Conservation (phyloP, 2,113 vertebrate species). For the Oceanodroma tethys region DNA sequence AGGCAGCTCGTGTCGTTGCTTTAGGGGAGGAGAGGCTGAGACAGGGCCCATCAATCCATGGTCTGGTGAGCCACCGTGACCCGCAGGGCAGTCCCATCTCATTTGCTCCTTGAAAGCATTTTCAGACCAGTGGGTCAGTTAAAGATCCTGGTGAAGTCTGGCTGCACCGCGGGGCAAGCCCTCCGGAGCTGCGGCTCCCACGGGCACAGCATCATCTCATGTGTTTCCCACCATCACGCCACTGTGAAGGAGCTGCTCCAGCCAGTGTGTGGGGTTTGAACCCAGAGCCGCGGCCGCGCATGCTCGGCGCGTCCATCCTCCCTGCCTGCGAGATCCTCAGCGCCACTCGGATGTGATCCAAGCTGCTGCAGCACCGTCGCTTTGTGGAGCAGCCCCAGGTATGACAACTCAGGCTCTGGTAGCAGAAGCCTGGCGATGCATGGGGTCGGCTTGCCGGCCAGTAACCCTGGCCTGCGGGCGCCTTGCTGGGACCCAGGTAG, state of each 20-base stretch:
- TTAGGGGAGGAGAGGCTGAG: neutral
- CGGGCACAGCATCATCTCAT: accelerated
- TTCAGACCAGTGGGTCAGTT: neutral
- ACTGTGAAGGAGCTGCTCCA: neutral
- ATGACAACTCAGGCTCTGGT: accelerated
- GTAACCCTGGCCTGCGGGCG: accelerated
- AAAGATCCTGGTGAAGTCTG: neutral
- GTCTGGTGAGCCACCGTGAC: accelerated
- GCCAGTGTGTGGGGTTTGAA: accelerated
- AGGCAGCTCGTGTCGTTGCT: neutral
- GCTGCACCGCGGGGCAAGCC: neutral
- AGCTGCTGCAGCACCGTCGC: neutral
- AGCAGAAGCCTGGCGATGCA: accelerated
- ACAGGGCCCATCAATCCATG: neutral
- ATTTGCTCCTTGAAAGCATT: neutral
- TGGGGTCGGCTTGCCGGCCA: neutral
- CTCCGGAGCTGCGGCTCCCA: accelerated
- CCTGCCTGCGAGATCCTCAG: neutral
- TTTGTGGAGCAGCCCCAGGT: neutral
- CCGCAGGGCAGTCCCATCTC: accelerated
- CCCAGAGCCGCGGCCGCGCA: accelerated
- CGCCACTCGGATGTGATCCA: accelerated
- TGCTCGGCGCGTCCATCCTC: accelerated
- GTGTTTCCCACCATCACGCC: neutral
- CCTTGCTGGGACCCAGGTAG: neutral